Evolutionary conservation across 2,113 vertebrate species (phyloP).

Genomic region (Eurystomus gularis): DNA sequence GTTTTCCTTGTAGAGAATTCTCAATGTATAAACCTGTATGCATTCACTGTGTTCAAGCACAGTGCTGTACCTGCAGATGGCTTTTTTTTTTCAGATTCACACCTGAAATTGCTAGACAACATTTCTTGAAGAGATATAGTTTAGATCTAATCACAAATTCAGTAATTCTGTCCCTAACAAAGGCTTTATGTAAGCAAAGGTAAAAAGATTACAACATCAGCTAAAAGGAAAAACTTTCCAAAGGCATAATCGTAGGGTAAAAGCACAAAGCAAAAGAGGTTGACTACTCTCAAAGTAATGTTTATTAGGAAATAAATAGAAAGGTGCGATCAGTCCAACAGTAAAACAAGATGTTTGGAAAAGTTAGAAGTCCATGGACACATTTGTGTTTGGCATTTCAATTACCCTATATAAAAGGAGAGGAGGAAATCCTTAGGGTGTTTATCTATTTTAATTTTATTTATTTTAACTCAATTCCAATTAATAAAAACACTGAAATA

Average conservation of each 20-base stretch:
- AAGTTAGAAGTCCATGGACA: not conserved
- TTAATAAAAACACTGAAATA: constrained; percentile 10
- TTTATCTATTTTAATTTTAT: not conserved
- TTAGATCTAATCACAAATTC: not conserved
- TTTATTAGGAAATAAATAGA: not conserved
- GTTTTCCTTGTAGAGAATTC: not conserved
- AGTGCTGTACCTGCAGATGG: not conserved
- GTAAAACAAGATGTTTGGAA: not conserved
- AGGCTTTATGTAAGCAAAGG: not conserved
- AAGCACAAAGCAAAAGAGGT: not conserved
- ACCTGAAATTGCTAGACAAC: not conserved
- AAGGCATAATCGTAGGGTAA: not conserved
- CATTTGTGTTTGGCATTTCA: not conserved
- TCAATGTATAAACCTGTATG: not conserved
- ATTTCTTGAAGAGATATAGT: not conserved
- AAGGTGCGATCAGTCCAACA: not conserved
- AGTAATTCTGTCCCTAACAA: not conserved
- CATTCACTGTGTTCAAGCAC: not conserved
- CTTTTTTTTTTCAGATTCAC: not conserved
- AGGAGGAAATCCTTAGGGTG: not conserved
- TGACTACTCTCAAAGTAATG: not conserved
- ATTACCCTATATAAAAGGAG: not conserved
- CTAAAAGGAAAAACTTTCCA: not conserved
- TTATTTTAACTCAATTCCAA: constrained; percentile 24
- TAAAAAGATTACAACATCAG: not conserved